A percentile compares a stretch with the other conserved stretches of the same genome.
phyloP scores from a whole-genome alignment of 53 echinoderm and acorn worm genomes.

The Antedon mediterranea region DNA sequence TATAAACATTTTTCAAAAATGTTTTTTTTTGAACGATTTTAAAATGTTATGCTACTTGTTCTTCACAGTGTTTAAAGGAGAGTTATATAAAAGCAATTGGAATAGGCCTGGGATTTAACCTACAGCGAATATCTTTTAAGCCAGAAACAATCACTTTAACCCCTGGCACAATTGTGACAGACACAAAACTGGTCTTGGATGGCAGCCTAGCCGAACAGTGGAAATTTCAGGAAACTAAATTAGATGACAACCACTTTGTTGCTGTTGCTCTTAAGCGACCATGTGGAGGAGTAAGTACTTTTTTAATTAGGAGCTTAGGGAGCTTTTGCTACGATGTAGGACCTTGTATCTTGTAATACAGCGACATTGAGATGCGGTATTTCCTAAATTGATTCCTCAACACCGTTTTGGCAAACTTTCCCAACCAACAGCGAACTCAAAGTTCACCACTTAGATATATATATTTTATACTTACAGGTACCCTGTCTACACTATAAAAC shows the following conservation, averaged over 20 bases:
- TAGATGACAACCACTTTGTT: slow-evolving; percentile 73
- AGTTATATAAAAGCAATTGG: slow-evolving; percentile 96
- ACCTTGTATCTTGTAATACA: no score
- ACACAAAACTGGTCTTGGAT: slow-evolving; percentile 63
- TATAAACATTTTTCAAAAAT: no score
- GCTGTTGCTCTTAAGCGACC: slow-evolving; percentile 57
- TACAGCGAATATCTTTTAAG: slow-evolving; percentile 68
- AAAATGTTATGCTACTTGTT: neutral
- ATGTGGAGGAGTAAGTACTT: slow-evolving; percentile 21
- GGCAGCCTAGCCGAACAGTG: slow-evolving; percentile 43
- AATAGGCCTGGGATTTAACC: slow-evolving; percentile 78
- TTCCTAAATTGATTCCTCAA: no score
- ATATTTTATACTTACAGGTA: no score
- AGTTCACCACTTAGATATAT: no score
- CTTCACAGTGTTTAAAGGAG: slow-evolving; percentile 87
- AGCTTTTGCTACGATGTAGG: no score
- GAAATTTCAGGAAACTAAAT: slow-evolving; percentile 72
- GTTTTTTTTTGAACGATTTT: no score
- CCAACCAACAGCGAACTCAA: no score
- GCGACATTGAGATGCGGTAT: no score
- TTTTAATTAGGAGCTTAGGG: neutral
- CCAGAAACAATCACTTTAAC: slow-evolving; percentile 28
- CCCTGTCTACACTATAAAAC: no score
- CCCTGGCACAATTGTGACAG: slow-evolving; percentile 32
- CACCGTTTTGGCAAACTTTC: no score